Evolutionary conservation across 2,113 vertebrate species (phyloP).

Genomic region (Tragelaphus strepsiceros): DNA sequence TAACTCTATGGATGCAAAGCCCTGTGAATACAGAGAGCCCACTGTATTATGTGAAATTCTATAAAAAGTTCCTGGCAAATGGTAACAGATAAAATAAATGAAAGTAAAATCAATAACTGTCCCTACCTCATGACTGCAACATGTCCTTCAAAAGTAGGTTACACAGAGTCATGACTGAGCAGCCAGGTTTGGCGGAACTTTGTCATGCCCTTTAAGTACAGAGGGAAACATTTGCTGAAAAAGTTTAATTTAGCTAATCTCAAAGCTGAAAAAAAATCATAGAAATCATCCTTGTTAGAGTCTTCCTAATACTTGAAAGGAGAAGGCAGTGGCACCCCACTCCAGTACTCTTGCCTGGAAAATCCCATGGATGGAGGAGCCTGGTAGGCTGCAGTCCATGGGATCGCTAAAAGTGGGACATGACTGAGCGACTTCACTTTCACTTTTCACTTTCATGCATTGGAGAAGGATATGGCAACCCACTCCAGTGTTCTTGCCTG

Average conservation of each 20-base stretch:
- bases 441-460: no score
- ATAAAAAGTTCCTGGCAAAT: not conserved
- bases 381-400: no score
- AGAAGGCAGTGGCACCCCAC: no score
- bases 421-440: no score
- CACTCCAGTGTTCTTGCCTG: no score
- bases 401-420: no score
- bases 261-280: not conserved
- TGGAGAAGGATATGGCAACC: no score
- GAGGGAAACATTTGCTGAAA: not conserved
- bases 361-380: no score
- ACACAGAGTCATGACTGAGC: not conserved
- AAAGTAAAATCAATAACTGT: not conserved
- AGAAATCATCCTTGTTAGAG: not conserved
- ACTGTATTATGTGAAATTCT: not conserved
- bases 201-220: not conserved
- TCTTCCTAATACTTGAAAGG: not conserved
- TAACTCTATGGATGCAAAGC: not conserved
- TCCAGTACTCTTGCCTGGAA: no score
- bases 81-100: not conserved
- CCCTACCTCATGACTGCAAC: accelerated
- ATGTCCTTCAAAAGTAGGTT: not conserved
- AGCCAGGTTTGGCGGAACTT: not conserved
- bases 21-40: not conserved
- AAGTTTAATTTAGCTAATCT: not conserved